Conservation (phyloP, 92 coral and sea anemone species). For the Heteractis magnifica region DNA sequence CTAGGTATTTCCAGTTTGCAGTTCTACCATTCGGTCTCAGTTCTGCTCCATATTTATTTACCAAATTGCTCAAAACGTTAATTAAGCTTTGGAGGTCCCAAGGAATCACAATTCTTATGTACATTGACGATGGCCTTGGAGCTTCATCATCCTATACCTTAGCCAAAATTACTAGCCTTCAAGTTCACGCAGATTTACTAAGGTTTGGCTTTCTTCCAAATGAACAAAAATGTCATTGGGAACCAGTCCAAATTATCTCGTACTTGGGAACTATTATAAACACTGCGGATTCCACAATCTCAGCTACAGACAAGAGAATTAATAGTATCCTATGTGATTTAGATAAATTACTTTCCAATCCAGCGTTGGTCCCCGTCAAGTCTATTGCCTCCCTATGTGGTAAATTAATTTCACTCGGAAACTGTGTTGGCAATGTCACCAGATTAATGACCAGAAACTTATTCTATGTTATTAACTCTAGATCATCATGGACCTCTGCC, state of each 20-base stretch:
- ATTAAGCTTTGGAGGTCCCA: too few relatives aligned
- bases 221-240: conserved; percentile 45
- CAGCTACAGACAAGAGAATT: conserved; percentile 25
- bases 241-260: conserved; percentile 33
- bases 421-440: conserved; percentile 55
- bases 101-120: too few relatives aligned
- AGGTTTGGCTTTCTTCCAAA: conserved; percentile 43
- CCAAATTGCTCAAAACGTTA: too few relatives aligned
- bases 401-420: conserved; percentile 42
- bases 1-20: too few relatives aligned
- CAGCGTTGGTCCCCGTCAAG: conserved; percentile 22
- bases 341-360: not conserved
- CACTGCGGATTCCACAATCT: conserved; percentile 16
- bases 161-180: not conserved
- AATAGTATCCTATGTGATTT: not conserved
- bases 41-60: too few relatives aligned
- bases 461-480: conserved; percentile 35
- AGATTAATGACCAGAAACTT: conserved; percentile 53
- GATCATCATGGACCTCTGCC: conserved; percentile 32
- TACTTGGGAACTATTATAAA: conserved; percentile 35
- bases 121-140: too few relatives aligned
- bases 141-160: too few relatives aligned
- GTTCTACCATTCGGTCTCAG: too few relatives aligned
- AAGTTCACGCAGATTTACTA: not conserved
- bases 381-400: conserved; percentile 35